Percentiles rank a stretch among this genome's conserved stretches.
Conservation (phyloP, 2,888 invertebrate genomes). For the Agonopterix heracliana region DNA sequence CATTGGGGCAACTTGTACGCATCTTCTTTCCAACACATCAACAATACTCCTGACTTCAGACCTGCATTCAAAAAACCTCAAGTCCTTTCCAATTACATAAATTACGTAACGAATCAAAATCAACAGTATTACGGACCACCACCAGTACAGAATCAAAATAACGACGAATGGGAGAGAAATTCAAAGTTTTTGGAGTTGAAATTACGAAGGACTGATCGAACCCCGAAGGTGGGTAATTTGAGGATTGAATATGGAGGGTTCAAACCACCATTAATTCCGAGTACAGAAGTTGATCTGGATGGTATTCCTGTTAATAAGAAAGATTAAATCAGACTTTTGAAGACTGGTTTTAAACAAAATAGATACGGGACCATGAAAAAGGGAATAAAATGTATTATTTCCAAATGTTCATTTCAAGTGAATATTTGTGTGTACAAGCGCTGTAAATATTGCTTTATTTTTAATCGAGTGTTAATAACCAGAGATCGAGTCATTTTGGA, state of each 20-base stretch:
- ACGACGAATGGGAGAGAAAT: slow-evolving; percentile 39
- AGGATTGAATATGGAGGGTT: slow-evolving; percentile 89
- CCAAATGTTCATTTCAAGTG: too few species aligned
- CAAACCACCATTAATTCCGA: slow-evolving; percentile 87
- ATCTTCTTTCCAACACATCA: slow-evolving; percentile 52
- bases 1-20: slow-evolving; percentile 61
- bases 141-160: slow-evolving; percentile 46
- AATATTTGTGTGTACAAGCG: too few species aligned
- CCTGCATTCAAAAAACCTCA: slow-evolving; percentile 21
- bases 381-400: too few species aligned
- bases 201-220: slow-evolving; percentile 74
- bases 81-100: slow-evolving; percentile 28
- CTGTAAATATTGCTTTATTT: too few species aligned
- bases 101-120: slow-evolving; percentile 33
- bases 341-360: slow-evolving; percentile 1
- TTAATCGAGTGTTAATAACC: too few species aligned
- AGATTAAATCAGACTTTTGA: slow-evolving; percentile 4
- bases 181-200: slow-evolving; percentile 58
- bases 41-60: slow-evolving; percentile 28
- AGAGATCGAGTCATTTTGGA: too few species aligned
- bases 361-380: too few species aligned
- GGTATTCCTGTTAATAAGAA: slow-evolving; percentile 76
- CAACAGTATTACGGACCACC: slow-evolving; percentile 65
- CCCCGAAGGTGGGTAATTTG: slow-evolving; percentile 61
- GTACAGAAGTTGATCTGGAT: slow-evolving; percentile 85